Percentiles rank a stretch among this genome's conserved stretches.
Evolutionary conservation across 2,797 vertebrate genomes (phyloP).

Genomic region (Ciconia nigra): DNA sequence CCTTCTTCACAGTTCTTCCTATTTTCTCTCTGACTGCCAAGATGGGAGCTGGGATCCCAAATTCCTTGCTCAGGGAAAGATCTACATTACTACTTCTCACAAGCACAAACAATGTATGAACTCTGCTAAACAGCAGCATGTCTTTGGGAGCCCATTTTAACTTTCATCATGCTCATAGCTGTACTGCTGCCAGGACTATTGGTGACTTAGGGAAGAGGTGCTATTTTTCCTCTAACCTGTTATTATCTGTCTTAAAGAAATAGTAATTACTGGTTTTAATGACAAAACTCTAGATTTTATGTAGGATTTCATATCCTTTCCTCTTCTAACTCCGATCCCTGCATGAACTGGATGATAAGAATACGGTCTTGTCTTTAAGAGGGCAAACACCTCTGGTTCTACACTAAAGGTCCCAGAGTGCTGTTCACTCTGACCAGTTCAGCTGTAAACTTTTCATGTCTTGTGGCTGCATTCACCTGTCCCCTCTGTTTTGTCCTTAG

Average conservation of each 20-base stretch:
- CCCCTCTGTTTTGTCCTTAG: not conserved
- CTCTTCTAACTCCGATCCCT: not conserved
- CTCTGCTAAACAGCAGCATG: not conserved
- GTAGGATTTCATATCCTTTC: not conserved
- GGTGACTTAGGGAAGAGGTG: not conserved
- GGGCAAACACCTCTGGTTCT: not conserved
- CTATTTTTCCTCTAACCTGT: not conserved
- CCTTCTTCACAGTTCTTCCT: not conserved
- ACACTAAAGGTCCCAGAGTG: not conserved
- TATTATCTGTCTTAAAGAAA: not conserved
- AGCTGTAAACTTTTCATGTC: not conserved
- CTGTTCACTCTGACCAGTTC: not conserved
- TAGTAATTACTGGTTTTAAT: not conserved
- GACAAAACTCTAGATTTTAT: not conserved
- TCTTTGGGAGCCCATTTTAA: not conserved
- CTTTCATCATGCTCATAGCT: not conserved
- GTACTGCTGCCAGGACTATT: not conserved
- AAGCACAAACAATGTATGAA: not conserved
- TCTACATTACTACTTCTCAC: not conserved
- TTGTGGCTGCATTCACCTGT: not conserved
- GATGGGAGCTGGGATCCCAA: not conserved
- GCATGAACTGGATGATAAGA: not conserved
- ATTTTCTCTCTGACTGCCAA: not conserved
- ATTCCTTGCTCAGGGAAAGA: not conserved
- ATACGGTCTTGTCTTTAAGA: not conserved